Percentiles rank a stretch among this genome's conserved stretches.
phyloP scores from a whole-genome alignment of 1,140 invertebrate species.

The Cheumatopsyche charites region DNA sequence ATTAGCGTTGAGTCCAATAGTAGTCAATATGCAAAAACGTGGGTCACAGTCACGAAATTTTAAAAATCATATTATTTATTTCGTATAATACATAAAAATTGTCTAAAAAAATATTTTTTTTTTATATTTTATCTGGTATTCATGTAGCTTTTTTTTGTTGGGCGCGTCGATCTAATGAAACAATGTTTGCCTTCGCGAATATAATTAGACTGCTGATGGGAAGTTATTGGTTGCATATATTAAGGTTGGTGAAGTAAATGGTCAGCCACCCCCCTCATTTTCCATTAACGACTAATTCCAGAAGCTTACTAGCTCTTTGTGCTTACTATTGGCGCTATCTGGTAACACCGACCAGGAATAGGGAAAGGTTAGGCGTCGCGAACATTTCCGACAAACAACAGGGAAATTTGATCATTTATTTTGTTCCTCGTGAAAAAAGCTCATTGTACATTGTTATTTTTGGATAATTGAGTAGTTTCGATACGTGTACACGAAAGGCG shows the following conservation, averaged over 20 bases:
- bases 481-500: too few species aligned
- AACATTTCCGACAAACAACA: not conserved
- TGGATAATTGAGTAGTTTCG: too few species aligned
- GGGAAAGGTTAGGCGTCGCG: not conserved
- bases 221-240: slow-evolving; percentile 45
- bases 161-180: not conserved
- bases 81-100: too few species aligned
- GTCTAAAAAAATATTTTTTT: too few species aligned
- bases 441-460: too few species aligned
- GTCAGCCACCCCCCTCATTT: slow-evolving; percentile 36
- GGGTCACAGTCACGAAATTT: too few species aligned
- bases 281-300: slow-evolving; percentile 47
- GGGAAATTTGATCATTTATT: too few species aligned
- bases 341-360: slow-evolving; percentile 4
- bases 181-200: not conserved
- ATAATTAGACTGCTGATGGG: slow-evolving; percentile 31
- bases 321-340: slow-evolving; percentile 4
- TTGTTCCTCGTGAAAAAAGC: too few species aligned
- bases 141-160: not conserved
- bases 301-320: slow-evolving; percentile 35
- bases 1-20: too few species aligned
- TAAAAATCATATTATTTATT: too few species aligned
- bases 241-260: slow-evolving; percentile 28
- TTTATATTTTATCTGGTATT: too few species aligned
- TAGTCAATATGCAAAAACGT: too few species aligned